These are phyloP conservation scores for Eupsilia transversa DNA, from an alignment of 2,888 invertebrate species.

Conservation along the genomic window DNA sequence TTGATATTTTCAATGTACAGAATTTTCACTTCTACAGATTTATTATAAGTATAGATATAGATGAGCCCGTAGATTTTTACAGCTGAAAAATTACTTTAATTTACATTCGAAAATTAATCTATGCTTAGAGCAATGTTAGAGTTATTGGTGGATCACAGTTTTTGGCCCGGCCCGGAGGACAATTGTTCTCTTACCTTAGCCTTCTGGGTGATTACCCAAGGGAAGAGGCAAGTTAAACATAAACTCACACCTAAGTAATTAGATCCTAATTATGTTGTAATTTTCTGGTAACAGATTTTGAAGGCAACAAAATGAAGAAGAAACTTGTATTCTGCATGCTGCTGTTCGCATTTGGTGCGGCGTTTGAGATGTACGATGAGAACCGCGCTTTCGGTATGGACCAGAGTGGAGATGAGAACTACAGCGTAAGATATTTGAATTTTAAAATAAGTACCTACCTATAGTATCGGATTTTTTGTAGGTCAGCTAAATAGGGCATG, in stretches of 20 bases:
- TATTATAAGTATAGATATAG: too few species aligned
- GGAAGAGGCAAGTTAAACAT: not conserved
- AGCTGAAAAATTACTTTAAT: not conserved
- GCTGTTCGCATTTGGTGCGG: constrained; percentile 16
- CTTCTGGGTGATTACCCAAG: not conserved
- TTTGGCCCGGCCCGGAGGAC: not conserved
- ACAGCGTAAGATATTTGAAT: constrained; percentile 12
- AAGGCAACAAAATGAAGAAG: constrained; percentile 14
- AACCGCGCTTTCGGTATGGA: constrained; percentile 9
- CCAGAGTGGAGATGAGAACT: constrained; percentile 7
- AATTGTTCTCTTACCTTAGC: too few species aligned
- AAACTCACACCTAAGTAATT: not conserved
- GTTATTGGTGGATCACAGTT: not conserved
- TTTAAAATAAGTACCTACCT: not conserved
- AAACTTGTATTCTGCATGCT: constrained; percentile 14
- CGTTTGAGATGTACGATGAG: constrained; percentile 32
- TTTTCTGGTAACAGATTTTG: not conserved
- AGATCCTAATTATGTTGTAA: not conserved
- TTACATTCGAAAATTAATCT: too few species aligned
- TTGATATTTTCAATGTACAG: too few species aligned
- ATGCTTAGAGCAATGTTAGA: not conserved
- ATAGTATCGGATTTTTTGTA: not conserved
- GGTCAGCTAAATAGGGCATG: not conserved
- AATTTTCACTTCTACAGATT: too few species aligned
- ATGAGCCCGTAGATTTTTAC: not conserved